These are phyloP conservation scores for Plumapathes pennacea DNA, from an alignment of 92 coral and sea anemone species.

Conservation along the genomic window DNA sequence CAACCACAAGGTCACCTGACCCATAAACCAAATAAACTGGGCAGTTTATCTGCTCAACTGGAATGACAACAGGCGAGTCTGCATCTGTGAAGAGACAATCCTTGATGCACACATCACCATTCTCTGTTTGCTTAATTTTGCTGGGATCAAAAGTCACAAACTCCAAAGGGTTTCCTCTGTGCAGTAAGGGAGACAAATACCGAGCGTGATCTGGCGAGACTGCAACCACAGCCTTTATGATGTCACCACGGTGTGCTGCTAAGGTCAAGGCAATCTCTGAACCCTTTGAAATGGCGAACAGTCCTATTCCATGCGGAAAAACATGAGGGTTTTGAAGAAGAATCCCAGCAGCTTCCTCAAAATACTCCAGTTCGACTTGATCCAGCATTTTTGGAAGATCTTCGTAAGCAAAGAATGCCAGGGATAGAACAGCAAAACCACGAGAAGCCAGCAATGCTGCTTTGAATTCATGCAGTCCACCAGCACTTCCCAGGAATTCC, in stretches of 20 bases:
- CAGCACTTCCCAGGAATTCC: constrained; percentile 72
- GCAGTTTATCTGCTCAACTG: constrained; percentile 68
- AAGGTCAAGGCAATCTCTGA: constrained; percentile 55
- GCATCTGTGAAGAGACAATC: constrained; percentile 47
- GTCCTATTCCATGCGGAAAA: constrained; percentile 55
- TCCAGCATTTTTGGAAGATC: constrained; percentile 62
- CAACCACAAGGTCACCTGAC: constrained; percentile 51
- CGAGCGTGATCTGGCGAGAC: constrained; percentile 69
- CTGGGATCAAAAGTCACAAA: constrained; percentile 71
- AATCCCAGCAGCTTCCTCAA: constrained; percentile 75
- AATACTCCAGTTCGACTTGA: constrained; percentile 59
- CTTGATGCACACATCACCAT: constrained; percentile 45
- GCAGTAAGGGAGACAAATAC: constrained; percentile 50
- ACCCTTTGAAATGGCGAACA: constrained; percentile 81
- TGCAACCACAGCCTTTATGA: constrained; percentile 63
- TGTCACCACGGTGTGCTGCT: constrained; percentile 58
- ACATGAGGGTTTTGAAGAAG: constrained; percentile 49
- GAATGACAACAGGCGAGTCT: constrained; percentile 40
- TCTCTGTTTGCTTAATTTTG: constrained; percentile 19
- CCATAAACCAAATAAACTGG: constrained; percentile 68
- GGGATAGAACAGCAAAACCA: constrained; percentile 68
- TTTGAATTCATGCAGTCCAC: constrained; percentile 76
- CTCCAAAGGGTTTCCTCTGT: constrained; percentile 34
- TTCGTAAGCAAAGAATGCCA: constrained; percentile 67
- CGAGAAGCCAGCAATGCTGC: constrained; percentile 79